These are phyloP conservation scores for Ariolimax columbianus DNA, from an alignment of 2,888 invertebrate genomes.

Conservation along the genomic window DNA sequence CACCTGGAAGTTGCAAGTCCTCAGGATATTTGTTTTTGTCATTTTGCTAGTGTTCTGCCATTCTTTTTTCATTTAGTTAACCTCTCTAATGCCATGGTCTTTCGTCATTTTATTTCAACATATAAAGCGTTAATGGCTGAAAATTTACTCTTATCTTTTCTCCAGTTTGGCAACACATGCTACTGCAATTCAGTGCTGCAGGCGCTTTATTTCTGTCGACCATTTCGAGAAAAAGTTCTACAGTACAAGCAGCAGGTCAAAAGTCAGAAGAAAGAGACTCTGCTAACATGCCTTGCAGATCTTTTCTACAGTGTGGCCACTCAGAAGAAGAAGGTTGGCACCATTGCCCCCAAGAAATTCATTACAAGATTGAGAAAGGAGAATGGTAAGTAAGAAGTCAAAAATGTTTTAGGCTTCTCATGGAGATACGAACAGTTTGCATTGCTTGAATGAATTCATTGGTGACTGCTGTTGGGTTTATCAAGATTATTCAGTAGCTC, in stretches of 20 bases:
- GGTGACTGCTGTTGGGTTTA: too few relatives aligned
- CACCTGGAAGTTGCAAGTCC: too few relatives aligned
- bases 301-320: constrained; percentile 99
- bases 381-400: constrained; percentile 85
- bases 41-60: too few relatives aligned
- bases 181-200: constrained; percentile 99
- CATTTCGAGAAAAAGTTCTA: constrained; percentile 98
- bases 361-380: constrained; percentile 98
- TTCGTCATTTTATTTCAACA: too few relatives aligned
- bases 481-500: too few relatives aligned
- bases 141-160: constrained; percentile 33
- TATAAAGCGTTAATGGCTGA: too few relatives aligned
- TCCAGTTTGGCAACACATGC: constrained; percentile 97
- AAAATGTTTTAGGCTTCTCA: background rate
- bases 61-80: too few relatives aligned
- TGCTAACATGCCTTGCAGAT: constrained; percentile 98
- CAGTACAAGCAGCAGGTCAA: constrained; percentile 89
- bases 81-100: too few relatives aligned
- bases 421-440: too few relatives aligned
- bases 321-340: constrained; percentile 99
- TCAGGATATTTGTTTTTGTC: too few relatives aligned
- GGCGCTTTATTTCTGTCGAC: constrained; percentile 99
- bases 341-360: constrained; percentile 99
- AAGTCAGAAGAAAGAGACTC: constrained; percentile 89
- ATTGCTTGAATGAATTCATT: too few relatives aligned